Percentiles rank a stretch among this genome's conserved stretches.
phyloP scores from a whole-genome alignment of 2,797 vertebrate species.

The Brachyalestes nurse region DNA sequence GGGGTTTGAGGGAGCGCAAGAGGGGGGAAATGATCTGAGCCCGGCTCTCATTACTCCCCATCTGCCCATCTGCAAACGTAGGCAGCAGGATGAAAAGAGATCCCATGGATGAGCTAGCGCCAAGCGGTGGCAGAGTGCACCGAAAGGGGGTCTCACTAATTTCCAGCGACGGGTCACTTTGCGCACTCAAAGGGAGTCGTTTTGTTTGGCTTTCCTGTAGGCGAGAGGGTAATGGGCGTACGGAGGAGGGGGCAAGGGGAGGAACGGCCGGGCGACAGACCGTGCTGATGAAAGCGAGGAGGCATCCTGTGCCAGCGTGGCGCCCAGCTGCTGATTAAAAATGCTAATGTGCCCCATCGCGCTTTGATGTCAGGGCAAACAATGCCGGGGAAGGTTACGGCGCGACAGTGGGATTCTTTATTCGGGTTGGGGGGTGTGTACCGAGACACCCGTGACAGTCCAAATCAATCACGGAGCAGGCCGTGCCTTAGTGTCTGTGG shows the following conservation, averaged over 20 bases:
- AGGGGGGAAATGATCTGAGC: slow-evolving; percentile 30
- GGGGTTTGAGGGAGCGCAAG: slow-evolving; percentile 20
- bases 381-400: slow-evolving; percentile 88
- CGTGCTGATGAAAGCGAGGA: slow-evolving; percentile 69
- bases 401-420: slow-evolving; percentile 90
- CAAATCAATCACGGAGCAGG: slow-evolving; percentile 89
- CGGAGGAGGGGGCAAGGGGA: background rate
- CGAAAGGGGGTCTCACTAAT: slow-evolving; percentile 48
- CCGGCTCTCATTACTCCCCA: slow-evolving; percentile 40
- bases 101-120: slow-evolving; percentile 22
- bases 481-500: slow-evolving; percentile 73
- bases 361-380: slow-evolving; percentile 89
- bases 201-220: slow-evolving; percentile 57
- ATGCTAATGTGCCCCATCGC: slow-evolving; percentile 87
- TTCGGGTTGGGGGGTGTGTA: slow-evolving; percentile 81
- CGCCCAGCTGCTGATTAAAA: slow-evolving; percentile 88
- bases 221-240: slow-evolving; percentile 39
- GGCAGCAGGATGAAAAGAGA: slow-evolving; percentile 36
- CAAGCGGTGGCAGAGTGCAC: slow-evolving; percentile 25
- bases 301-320: slow-evolving; percentile 69
- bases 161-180: slow-evolving; percentile 54
- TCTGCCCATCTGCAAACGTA: slow-evolving; percentile 42
- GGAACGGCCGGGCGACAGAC: slow-evolving; percentile 25
- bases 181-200: slow-evolving; percentile 50
- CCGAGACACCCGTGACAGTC: slow-evolving; percentile 89